Evolutionary conservation across 2,888 invertebrate species (phyloP).

Genomic region (Seira sanloemensis): DNA sequence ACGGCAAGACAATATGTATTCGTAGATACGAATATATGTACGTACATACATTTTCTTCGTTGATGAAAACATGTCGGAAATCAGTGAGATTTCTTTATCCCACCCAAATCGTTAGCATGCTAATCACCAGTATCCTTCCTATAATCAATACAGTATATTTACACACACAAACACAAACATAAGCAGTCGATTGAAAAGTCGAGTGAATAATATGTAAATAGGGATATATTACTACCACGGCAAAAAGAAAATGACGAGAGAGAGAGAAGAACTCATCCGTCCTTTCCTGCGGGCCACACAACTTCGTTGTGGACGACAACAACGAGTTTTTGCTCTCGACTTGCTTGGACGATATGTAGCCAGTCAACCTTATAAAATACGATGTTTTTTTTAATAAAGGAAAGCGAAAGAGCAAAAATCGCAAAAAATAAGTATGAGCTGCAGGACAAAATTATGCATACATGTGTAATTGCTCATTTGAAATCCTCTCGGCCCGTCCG

Average conservation of each 20-base stretch:
- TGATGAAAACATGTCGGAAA: neutral
- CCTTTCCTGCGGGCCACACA: no score
- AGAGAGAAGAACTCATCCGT: neutral
- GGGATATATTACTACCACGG: no score
- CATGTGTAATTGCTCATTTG: conserved; percentile 5
- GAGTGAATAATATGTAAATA: neutral
- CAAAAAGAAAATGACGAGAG: neutral
- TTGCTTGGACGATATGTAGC: neutral
- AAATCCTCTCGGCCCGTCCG: no score
- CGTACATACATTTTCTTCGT: neutral
- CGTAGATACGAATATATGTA: neutral
- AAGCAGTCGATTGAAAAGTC: neutral
- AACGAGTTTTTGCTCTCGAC: conserved; percentile 8
- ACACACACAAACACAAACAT: neutral
- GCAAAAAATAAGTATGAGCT: no score
- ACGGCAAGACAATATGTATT: neutral
- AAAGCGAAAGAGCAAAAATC: neutral
- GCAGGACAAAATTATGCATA: neutral
- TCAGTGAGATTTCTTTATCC: neutral
- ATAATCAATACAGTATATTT: neutral
- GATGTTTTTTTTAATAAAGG: neutral
- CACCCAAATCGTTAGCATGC: conserved; percentile 3
- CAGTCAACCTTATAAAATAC: neutral
- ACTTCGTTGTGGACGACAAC: neutral
- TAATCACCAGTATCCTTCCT: neutral